Evolutionary conservation across 2,113 vertebrate genomes (phyloP).

Genomic region (Antechinus flavipes): DNA sequence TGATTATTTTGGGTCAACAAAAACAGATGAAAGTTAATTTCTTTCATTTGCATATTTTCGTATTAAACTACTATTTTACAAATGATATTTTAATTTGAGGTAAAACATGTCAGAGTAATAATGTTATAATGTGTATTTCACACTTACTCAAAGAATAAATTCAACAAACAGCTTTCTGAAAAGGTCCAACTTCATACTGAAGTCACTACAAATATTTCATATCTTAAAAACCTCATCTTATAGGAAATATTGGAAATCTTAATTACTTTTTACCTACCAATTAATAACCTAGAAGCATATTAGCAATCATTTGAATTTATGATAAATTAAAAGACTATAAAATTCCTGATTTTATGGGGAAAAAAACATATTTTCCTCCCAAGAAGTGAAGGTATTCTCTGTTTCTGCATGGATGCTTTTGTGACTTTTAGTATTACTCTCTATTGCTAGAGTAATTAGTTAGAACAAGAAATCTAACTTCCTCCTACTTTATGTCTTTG

Average conservation of each 20-base stretch:
- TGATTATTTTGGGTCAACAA: slow-evolving; percentile 43
- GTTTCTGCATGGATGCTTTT: neutral
- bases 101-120: slow-evolving; percentile 26
- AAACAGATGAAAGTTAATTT: neutral
- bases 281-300: neutral
- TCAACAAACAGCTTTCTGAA: neutral
- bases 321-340: neutral
- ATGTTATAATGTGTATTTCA: neutral
- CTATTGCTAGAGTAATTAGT: neutral
- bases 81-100: neutral
- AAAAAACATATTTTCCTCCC: neutral
- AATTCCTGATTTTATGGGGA: neutral
- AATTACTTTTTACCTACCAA: neutral
- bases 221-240: neutral
- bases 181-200: neutral
- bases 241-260: neutral
- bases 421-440: neutral
- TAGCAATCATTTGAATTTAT: neutral
- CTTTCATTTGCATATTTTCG: neutral
- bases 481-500: neutral
- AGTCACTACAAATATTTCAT: neutral
- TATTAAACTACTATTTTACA: slow-evolving; percentile 44
- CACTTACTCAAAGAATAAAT: neutral
- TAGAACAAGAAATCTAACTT: neutral
- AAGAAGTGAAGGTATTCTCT: fast-evolving